Evolutionary conservation across 2,888 invertebrate genomes (phyloP).

Genomic region (Sphaeridia pumilis): DNA sequence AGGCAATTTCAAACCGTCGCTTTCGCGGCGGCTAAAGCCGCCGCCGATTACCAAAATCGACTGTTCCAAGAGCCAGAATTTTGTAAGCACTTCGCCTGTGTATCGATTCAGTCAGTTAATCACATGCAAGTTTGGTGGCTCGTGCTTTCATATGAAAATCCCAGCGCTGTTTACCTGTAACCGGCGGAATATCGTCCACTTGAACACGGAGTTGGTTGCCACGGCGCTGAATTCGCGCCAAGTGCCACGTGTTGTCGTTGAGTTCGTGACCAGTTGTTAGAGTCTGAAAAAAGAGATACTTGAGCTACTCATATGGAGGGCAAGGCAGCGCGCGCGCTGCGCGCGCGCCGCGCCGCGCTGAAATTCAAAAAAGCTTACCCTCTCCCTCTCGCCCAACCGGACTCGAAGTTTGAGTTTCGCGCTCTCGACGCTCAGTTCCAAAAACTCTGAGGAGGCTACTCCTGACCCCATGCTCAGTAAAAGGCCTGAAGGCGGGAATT

Average conservation of each 20-base stretch:
- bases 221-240: slow-evolving; percentile 73
- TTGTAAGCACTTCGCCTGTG: slow-evolving; percentile 72
- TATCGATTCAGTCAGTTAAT: too few relatives aligned
- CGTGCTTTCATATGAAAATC: too few relatives aligned
- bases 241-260: slow-evolving; percentile 92
- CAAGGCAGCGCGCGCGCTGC: too few relatives aligned
- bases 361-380: slow-evolving; percentile 50
- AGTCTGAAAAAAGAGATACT: too few relatives aligned
- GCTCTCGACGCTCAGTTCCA: slow-evolving; percentile 73
- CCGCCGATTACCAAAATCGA: slow-evolving; percentile 72
- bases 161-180: slow-evolving; percentile 42
- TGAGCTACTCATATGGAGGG: too few relatives aligned
- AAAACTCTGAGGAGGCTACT: slow-evolving; percentile 57
- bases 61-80: slow-evolving; percentile 68
- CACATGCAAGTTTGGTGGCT: too few relatives aligned
- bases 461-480: slow-evolving; percentile 67
- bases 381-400: slow-evolving; percentile 69
- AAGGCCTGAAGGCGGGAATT: slow-evolving; percentile 49
- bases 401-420: slow-evolving; percentile 71
- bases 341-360: too few relatives aligned
- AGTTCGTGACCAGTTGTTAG: slow-evolving; percentile 69
- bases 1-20: slow-evolving; percentile 55
- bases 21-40: slow-evolving; percentile 61
- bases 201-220: slow-evolving; percentile 74
- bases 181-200: slow-evolving; percentile 71